Percentiles rank a stretch among this genome's conserved stretches.
These are phyloP conservation scores for Lerista edwardsae DNA, from an alignment of 2,797 vertebrate species.

Conservation along the genomic window DNA sequence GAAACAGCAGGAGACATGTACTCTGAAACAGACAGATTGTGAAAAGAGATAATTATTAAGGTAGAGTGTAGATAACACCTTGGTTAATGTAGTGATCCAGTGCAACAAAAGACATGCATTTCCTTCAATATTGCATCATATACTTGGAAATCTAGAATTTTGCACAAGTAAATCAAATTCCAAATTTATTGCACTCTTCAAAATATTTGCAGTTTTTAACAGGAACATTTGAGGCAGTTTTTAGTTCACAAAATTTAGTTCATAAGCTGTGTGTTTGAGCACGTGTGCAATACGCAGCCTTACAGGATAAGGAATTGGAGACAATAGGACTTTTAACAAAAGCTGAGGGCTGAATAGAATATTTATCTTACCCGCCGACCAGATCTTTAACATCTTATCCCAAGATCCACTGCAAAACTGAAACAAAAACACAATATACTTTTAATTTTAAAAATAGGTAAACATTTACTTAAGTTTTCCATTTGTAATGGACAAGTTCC, in stretches of 20 bases:
- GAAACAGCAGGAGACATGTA: background rate
- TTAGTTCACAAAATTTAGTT: background rate
- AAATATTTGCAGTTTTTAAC: background rate
- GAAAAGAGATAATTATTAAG: background rate
- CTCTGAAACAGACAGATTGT: background rate
- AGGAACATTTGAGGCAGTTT: no score
- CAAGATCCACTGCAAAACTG: conserved; percentile 99
- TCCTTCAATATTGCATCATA: background rate
- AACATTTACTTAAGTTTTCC: background rate
- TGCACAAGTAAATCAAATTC: background rate
- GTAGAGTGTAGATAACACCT: background rate
- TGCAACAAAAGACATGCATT: background rate
- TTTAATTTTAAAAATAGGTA: conserved; percentile 43
- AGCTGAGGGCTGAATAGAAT: conserved; percentile 9
- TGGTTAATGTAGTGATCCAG: background rate
- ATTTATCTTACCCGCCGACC: conserved; percentile 90
- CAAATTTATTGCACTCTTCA: background rate
- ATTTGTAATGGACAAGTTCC: background rate
- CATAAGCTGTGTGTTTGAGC: background rate
- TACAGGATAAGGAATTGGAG: background rate
- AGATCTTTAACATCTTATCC: conserved; percentile 99
- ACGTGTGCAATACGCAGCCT: background rate
- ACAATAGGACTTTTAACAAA: no score
- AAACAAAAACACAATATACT: conserved; percentile 19
- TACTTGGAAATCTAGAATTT: background rate